A percentile compares a stretch with the other conserved stretches of the same genome.
phyloP scores from a whole-genome alignment of 2,797 vertebrate genomes.

The Aythya fuligula region DNA sequence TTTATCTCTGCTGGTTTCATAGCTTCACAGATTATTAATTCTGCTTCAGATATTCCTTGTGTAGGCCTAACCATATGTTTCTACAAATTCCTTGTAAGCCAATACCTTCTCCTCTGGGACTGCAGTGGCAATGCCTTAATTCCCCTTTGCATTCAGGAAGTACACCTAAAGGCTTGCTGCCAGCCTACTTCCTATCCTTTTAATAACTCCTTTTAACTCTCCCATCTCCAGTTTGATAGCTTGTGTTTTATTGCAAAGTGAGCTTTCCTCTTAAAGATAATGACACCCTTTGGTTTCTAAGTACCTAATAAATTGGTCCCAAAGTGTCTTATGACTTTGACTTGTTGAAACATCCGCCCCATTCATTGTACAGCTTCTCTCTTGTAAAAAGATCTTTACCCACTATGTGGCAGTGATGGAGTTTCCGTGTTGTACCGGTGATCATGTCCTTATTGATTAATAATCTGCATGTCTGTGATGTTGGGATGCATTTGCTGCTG shows the following conservation, averaged over 20 bases:
- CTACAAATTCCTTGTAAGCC: background rate
- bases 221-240: conserved; percentile 61
- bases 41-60: background rate
- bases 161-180: background rate
- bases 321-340: conserved; percentile 17
- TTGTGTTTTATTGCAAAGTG: conserved; percentile 55
- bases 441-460: background rate
- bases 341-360: background rate
- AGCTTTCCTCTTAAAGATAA: conserved; percentile 63
- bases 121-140: background rate
- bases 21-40: background rate
- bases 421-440: accelerated
- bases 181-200: conserved; percentile 25
- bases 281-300: conserved; percentile 46
- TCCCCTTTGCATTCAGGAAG: background rate
- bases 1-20: background rate
- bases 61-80: background rate
- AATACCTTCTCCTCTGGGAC: background rate
- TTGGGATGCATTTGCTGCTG: background rate
- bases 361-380: background rate
- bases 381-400: background rate
- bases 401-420: background rate
- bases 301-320: conserved; percentile 43
- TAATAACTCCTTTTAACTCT: conserved; percentile 71
- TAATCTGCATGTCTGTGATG: background rate